Percentiles rank a stretch among this genome's conserved stretches.
phyloP scores from a whole-genome alignment of 2,797 vertebrate species.

The Botia almorhae region DNA sequence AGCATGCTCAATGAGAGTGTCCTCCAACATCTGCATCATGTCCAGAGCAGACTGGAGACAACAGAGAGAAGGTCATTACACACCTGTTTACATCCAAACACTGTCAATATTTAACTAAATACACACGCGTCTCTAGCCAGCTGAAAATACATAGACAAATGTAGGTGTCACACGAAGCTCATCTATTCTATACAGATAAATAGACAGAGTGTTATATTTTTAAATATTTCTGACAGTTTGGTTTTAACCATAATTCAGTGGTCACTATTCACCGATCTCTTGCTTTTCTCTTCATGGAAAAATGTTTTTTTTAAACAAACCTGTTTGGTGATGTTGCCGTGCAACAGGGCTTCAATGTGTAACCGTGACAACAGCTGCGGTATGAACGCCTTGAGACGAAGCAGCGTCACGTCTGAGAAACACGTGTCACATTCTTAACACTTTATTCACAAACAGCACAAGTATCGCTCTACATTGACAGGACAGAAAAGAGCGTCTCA shows the following conservation, averaged over 20 bases:
- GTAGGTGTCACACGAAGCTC: no score
- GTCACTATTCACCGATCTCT: no score
- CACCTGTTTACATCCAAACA: background rate
- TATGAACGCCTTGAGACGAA: slow-evolving; percentile 96
- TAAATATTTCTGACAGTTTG: no score
- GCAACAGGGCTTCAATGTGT: slow-evolving; percentile 96
- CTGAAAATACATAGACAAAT: no score
- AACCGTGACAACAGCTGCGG: slow-evolving; percentile 95
- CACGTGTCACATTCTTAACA: slow-evolving; percentile 14
- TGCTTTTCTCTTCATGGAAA: background rate
- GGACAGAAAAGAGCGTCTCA: slow-evolving; percentile 67
- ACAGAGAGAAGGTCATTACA: background rate
- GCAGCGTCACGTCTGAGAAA: slow-evolving; percentile 94
- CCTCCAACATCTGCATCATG: slow-evolving; percentile 97
- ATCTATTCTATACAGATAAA: no score
- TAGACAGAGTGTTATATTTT: no score
- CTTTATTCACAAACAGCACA: background rate
- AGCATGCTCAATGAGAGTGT: slow-evolving; percentile 91
- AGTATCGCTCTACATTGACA: background rate
- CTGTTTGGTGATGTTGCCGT: slow-evolving; percentile 99
- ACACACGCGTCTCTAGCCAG: no score
- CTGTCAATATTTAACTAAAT: no score
- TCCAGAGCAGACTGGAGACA: slow-evolving; percentile 85
- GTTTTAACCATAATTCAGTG: no score
- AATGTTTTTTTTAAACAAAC: slow-evolving; percentile 72